Evolutionary conservation across 2,113 vertebrate species (phyloP), one percentile per base, ranked within the genome.

Genomic region (Epinephelus fuscoguttatus): DNA sequence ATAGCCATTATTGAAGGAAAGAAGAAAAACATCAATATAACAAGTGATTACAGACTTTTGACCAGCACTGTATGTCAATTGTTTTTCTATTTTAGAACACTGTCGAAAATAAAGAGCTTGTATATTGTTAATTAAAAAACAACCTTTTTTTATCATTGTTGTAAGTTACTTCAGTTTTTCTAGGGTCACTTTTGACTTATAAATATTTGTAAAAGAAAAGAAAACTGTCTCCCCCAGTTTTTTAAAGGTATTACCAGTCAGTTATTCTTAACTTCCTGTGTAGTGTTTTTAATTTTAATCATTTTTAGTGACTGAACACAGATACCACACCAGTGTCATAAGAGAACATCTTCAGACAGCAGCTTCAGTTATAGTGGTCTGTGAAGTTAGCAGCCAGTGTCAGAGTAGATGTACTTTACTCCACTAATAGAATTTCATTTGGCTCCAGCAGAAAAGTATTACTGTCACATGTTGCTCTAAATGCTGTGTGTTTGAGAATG

Each of bases 371-470:
- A 37, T 17, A 15, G 3, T 18, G 25, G 33, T 25, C 69, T 72
- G n/a, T 13, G 14, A 25, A 70, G 33, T 37, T 8, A 37, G 33
- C 6, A 6, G 33, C 33, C 33, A 37, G 33, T 37, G 33, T 37
- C 33, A 37, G 33, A 37, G 33, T 6, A 37, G 33, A 37, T 37
- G 33, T 49, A 25, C 19, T 52, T 59, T 49, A 55, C 37, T 33
- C 21, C 55, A 68, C 55, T 33, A 42, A 82, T 7, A 77, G 2
- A 62, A 72, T 78, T 56, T 18, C 1, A 62, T 42, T 67, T 45
- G 40, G n/a, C 60, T 62, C 13, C 42, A 67, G 40, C 12, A 40
- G 15, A 62, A 49, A 70, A 25, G 5, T 21, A 67, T 50, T 50
- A 2, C 15, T 63, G 70, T 45, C 52, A 30, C 59, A 53, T 66